Base-by-base conservation (phyloP, 2,888 invertebrate genomes). In the Heliconius erato region DNA sequence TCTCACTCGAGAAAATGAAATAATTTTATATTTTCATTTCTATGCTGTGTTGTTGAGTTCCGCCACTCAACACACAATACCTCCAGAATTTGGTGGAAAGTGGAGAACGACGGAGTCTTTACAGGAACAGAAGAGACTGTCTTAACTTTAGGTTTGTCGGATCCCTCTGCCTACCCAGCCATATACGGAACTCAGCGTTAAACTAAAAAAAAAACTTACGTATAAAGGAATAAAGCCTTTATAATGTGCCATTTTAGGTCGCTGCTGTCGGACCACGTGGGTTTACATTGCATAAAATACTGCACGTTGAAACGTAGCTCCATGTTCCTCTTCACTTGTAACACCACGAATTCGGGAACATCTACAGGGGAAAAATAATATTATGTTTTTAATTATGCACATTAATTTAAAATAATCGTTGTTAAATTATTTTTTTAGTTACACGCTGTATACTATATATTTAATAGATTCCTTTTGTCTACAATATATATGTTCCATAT, bases 201-300 rank as follows among this genome's bases (percentile, higher is more conserved):
- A 54, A 6, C 2, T 54, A 11, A 40, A 40, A 79, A 14, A 68
- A 26, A 26, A 54, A 95, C 96, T 96, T 86, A 96, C 96, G 97
- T 96, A 94, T 98, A 99, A 71, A 99, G 97, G 80, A 98, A 95
- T 35, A 98, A 92, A 85, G 97, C 96, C 91, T 98, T 98, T 85
- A 97, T 92, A 78, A 97, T 96, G 86, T 97, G 97, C 96, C 97
- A 98, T 16, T 96, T 96, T 82, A 97, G 97, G 87, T 98, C 98
- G 49, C 97, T 97, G 32, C 97, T 95, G 12, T 93, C 93, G 67
- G 97, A 97, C 98, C 98, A 98, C 0, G 97, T 97, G 0, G 97
- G 96, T 0, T 94, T 95, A 90, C 98, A 98, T 87, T 97, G 97
- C 86, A 97, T 97, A 90, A 97, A 97, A 88, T 97, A 96, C 80